Evolutionary conservation across 1,140 invertebrate genomes (phyloP), one percentile per base, ranked within the genome.

Genomic region (Drosophila ironensis): DNA sequence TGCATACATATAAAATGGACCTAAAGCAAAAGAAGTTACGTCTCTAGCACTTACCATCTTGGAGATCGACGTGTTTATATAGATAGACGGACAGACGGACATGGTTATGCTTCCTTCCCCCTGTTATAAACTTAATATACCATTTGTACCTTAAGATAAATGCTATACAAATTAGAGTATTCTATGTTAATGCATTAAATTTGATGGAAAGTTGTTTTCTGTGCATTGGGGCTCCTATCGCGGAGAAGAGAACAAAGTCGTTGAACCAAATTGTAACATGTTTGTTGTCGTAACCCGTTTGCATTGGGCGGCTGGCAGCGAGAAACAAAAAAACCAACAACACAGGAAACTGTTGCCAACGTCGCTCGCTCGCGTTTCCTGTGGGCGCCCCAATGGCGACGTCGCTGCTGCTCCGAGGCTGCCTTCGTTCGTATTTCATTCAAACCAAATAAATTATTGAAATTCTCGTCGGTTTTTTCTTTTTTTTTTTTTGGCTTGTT

Each of bases 381-480:
- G 80, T 84, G 80, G 80, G 80, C 80, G 80, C 80, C 80, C 73
- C 80, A 86, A 82, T 80, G 78, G 78, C 78, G 77, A 70, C 75
- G 52, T 68, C 63, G 50, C 68, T 50, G 61, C 33, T 17, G 37
- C 14, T 1, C 12, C 4, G 12, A 2, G 2, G 2, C 24, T 45
- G 30, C 41, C 37, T 33, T 56, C 75, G 73, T 78, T 78, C 78
- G 78, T 78, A 82, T 82, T 82, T 82, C 78, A 82, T 82, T 82
- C 78, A 82, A 78, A 82, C 78, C 78, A 82, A 82, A 82, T 86
- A 84, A 84, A 84, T 84, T 84, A 86, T 84, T 84, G 78, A 84
- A 84, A 84, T 86, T 84, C n/a, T n/a, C n/a, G n/a, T n/a, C n/a
- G n/a, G n/a, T n/a, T n/a, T n/a, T n/a, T n/a, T n/a, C 63, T 68